Conservation (phyloP, 2,113 vertebrate species). For the Struthidea cinerea region DNA sequence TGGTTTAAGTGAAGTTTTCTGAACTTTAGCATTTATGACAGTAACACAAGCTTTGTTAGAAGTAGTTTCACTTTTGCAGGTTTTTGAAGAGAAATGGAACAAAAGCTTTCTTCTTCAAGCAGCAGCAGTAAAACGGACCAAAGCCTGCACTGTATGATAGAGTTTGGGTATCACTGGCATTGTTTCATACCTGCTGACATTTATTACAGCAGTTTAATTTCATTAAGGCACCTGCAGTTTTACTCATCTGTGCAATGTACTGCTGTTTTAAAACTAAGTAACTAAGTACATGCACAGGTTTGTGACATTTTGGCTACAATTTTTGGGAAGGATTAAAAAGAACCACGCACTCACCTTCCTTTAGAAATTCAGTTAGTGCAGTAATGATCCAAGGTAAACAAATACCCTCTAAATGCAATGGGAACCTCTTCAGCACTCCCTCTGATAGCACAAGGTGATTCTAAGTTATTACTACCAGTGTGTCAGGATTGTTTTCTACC, state of each 20-base stretch:
- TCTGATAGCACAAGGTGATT: not conserved
- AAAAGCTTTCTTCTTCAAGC: not conserved
- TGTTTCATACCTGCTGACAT: not conserved
- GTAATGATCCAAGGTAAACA: not conserved
- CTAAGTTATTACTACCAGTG: not conserved
- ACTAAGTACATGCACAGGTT: not conserved
- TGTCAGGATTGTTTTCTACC: not conserved
- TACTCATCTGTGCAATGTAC: not conserved
- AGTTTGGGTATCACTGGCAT: not conserved
- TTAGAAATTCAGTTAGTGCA: not conserved
- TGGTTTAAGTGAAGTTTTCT: not conserved
- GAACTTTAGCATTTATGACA: not conserved
- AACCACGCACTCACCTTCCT: not conserved
- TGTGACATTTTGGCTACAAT: not conserved
- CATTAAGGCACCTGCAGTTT: not conserved
- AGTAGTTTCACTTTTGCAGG: not conserved
- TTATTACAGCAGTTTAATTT: not conserved
- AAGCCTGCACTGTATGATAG: not conserved
- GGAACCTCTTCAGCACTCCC: not conserved
- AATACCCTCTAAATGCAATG: not conserved
- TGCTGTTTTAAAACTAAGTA: not conserved
- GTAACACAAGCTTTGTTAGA: not conserved
- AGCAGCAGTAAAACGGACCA: not conserved
- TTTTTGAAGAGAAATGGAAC: not conserved
- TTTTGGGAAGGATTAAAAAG: not conserved